Base-by-base conservation (phyloP, 2,797 vertebrate species). In the Lateolabrax maculatus region DNA sequence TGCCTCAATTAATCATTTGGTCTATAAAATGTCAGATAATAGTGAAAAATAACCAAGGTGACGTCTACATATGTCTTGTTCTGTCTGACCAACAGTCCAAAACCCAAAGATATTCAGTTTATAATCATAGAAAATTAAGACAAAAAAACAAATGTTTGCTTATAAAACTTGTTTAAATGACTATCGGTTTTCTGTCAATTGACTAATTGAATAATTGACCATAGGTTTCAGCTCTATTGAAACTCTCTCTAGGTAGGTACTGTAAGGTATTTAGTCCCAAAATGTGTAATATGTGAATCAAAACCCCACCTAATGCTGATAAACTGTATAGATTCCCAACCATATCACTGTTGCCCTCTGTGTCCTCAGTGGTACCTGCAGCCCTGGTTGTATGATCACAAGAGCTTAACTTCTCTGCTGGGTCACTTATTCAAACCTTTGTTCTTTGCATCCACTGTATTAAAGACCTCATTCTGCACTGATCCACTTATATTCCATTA, bases 401-500 rank as follows among this genome's bases (percentile, higher is more conserved):
- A 29, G 41, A 58, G 56, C n/a, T 11, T 49, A 6, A 53, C 64
- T 74, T 78, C 29, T 64, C 46, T 67, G 21, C 61, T 58, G 23
- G 58, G 39, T 72, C 25, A 70, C 49, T 55, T 29, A 73, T 73
- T 69, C 36, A 80, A 70, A 80, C 34, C 25, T 71, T 78, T 78
- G 23, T 41, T 75, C 10, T 74, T 63, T 46, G 13, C 18, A 57
- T 46, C 36, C 11, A 36, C 18, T 74, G 29, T 58, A 72, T 55
- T 49, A 55, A 64, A 83, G 31, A 66, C 77, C 44, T 79, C 27
- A 19, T 21, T 80, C 64, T 63, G 41, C 71, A 71, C 64, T 75
- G 79, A 80, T 81, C 83, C 62, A 88, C 78, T 82, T 77, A 84
- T 75, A 70, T 84, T 55, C 46, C 63, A 81, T 83, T 86, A 84